Conservation (phyloP, 2,888 invertebrate species). For the Polyommatus icarus region DNA sequence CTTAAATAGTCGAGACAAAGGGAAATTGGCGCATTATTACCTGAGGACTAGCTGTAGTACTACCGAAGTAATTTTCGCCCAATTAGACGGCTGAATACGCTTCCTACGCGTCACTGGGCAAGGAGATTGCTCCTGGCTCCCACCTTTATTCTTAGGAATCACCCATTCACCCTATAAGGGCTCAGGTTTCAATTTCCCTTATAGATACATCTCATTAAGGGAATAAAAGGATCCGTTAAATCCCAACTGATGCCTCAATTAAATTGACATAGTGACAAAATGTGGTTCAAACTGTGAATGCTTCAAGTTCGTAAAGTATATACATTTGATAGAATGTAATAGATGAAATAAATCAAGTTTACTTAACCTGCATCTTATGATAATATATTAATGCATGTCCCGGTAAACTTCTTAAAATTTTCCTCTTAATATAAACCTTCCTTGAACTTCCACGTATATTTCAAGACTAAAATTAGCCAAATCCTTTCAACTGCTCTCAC, state of each 20-base stretch:
- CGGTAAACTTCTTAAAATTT: no score
- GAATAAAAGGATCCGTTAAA: constrained; percentile 22
- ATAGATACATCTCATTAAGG: constrained; percentile 32
- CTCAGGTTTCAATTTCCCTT: constrained; percentile 32
- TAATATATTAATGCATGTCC: no score
- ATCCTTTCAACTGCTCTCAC: no score
- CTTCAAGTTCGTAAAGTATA: neutral
- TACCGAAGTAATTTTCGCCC: constrained; percentile 64
- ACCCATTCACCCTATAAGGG: constrained; percentile 36
- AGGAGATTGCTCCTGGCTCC: constrained; percentile 58
- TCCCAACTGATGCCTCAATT: neutral
- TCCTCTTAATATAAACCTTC: no score
- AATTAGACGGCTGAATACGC: constrained; percentile 66
- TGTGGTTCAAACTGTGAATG: neutral
- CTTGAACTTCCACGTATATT: no score
- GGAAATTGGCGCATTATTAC: constrained; percentile 42
- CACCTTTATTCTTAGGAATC: constrained; percentile 48
- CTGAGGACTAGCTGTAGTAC: constrained; percentile 47
- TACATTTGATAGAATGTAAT: neutral
- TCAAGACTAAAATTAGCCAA: no score
- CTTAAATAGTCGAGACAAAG: constrained; percentile 30
- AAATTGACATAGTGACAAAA: neutral
- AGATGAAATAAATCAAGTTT: no score
- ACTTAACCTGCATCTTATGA: no score
- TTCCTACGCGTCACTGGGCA: constrained; percentile 58